A percentile compares a stretch with the other conserved stretches of the same genome.
These are phyloP conservation scores for Drosophila mimetica DNA, from an alignment of 2,888 invertebrate genomes.

Conservation along the genomic window DNA sequence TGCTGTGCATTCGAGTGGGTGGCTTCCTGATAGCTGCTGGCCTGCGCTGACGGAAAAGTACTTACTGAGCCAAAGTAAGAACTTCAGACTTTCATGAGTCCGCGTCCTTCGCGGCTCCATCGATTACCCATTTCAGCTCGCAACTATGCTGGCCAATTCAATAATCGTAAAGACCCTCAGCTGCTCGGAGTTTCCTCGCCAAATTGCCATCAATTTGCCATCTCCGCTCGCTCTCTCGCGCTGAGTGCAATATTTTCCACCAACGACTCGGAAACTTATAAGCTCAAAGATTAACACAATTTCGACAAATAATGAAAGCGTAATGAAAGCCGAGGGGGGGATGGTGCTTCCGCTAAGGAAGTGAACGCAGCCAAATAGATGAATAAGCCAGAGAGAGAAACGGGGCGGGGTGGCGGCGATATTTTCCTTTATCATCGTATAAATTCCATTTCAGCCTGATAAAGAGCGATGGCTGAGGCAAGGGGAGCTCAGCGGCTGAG, in stretches of 20 bases:
- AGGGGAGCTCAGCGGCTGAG: no score
- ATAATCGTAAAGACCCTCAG: slow-evolving; percentile 47
- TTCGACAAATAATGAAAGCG: slow-evolving; percentile 75
- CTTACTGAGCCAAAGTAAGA: not conserved
- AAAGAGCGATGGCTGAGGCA: slow-evolving; percentile 36
- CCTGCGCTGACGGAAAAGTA: slow-evolving; percentile 1
- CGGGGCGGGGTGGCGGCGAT: no score
- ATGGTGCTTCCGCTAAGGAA: slow-evolving; percentile 18
- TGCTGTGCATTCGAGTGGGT: slow-evolving; percentile 2
- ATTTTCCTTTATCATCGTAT: slow-evolving; percentile 74
- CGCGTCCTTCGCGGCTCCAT: slow-evolving; percentile 7
- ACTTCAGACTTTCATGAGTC: slow-evolving; percentile 5
- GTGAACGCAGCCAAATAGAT: slow-evolving; percentile 14
- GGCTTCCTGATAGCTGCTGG: slow-evolving; percentile 33
- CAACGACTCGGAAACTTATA: slow-evolving; percentile 31
- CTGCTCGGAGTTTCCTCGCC: slow-evolving; percentile 11
- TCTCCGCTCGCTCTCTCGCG: slow-evolving; percentile 5
- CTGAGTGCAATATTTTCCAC: slow-evolving; percentile 46
- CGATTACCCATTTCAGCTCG: slow-evolving; percentile 31
- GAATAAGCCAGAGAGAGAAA: slow-evolving; percentile 12
- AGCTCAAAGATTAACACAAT: slow-evolving; percentile 74
- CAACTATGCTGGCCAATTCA: slow-evolving; percentile 41
- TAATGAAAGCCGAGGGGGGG: slow-evolving; percentile 55
- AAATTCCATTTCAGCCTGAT: slow-evolving; percentile 70
- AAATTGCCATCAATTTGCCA: slow-evolving; percentile 65